Evolutionary conservation across 2,888 invertebrate genomes (phyloP).

Genomic region (Drosophila barbarae): DNA sequence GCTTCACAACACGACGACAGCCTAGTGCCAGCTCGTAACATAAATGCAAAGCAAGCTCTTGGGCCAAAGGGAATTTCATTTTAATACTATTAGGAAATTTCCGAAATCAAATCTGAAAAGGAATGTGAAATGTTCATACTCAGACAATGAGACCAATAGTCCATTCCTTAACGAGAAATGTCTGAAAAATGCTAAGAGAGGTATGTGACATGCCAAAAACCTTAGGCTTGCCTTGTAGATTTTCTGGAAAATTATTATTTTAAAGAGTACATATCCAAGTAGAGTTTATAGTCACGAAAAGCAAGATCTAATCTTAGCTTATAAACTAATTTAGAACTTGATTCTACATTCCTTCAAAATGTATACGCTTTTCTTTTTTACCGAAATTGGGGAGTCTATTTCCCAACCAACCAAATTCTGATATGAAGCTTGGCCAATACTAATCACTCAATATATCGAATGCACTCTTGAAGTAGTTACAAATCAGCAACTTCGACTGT

Average conservation of each 20-base stretch:
- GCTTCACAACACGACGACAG: not conserved
- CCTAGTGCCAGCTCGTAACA: not conserved
- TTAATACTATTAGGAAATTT: constrained; percentile 2
- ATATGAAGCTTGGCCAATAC: not conserved
- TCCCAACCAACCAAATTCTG: not conserved
- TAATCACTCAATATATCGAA: not conserved
- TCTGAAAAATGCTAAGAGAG: too few relatives aligned
- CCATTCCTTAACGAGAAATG: not conserved
- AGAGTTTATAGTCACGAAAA: not conserved
- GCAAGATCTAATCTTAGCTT: too few relatives aligned
- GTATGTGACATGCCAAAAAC: not conserved
- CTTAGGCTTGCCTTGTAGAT: too few relatives aligned
- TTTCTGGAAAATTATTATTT: not conserved
- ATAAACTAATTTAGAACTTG: too few relatives aligned
- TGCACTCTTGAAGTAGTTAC: constrained; percentile 7
- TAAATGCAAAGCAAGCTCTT: not conserved
- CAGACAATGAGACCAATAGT: not conserved
- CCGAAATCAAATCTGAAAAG: not conserved
- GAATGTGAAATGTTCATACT: not conserved
- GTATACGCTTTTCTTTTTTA: not conserved
- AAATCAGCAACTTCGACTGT: constrained; percentile 11
- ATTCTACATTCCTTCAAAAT: not conserved
- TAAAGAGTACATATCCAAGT: too few relatives aligned
- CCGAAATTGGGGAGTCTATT: not conserved
- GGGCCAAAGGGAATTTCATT: not conserved